These are phyloP conservation scores for Phorcus lineatus DNA, from an alignment of 2,888 invertebrate genomes.

Conservation along the genomic window DNA sequence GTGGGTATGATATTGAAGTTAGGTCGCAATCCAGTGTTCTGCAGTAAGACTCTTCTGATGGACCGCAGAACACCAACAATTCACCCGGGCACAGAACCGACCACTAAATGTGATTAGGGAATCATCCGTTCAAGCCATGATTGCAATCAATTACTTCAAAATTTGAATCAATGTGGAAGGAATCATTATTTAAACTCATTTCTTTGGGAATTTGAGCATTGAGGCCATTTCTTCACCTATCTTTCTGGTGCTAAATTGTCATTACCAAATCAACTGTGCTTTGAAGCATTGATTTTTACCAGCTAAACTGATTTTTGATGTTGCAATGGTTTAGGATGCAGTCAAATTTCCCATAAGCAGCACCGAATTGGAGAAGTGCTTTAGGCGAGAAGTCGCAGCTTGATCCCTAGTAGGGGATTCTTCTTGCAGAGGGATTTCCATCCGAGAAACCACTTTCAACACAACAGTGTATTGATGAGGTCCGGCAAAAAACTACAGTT, in stretches of 20 bases:
- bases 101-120: not conserved
- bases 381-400: not conserved
- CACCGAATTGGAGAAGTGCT: too few relatives aligned
- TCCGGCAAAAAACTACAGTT: too few relatives aligned
- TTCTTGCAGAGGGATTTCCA: too few relatives aligned
- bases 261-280: not conserved
- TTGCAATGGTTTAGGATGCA: conserved; percentile 20
- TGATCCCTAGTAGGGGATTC: not conserved
- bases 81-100: not conserved
- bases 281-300: conserved; percentile 14
- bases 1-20: too few relatives aligned
- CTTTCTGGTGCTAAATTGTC: not conserved
- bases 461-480: too few relatives aligned
- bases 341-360: not conserved
- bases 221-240: conserved; percentile 2
- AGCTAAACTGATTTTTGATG: conserved; percentile 27
- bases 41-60: not conserved
- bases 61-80: not conserved
- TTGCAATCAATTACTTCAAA: conserved; percentile 4
- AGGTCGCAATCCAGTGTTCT: not conserved
- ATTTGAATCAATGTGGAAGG: conserved; percentile 18
- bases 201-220: not conserved
- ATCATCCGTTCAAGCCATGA: not conserved
- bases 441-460: too few relatives aligned
- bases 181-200: conserved; percentile 21